Conservation (phyloP, 2,797 vertebrate genomes). For the Diglossa cyanea region DNA sequence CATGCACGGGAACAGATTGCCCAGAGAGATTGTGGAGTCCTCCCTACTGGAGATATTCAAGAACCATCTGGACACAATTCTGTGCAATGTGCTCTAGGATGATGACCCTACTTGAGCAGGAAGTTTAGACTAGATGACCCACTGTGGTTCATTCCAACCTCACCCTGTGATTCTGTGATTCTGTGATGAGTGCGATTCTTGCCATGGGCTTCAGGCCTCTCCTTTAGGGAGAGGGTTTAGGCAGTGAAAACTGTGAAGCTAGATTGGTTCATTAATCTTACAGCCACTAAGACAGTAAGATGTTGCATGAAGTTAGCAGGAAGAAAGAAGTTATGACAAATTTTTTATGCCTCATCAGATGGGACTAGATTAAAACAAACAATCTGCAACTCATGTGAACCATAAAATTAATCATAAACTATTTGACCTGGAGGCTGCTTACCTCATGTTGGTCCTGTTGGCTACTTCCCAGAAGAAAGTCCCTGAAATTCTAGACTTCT, state of each 20-base stretch:
- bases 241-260: background rate
- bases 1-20: background rate
- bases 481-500: constrained; percentile 12
- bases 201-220: background rate
- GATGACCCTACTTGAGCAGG: background rate
- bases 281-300: background rate
- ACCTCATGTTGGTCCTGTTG: background rate
- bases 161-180: background rate
- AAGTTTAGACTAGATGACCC: background rate
- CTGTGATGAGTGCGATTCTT: background rate
- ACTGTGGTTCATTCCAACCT: background rate
- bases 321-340: background rate
- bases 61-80: background rate
- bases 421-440: background rate
- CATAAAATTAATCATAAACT: constrained; percentile 15
- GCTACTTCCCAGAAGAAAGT: background rate
- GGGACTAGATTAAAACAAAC: constrained; percentile 10
- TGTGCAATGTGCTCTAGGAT: background rate
- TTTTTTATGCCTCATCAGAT: constrained; percentile 6
- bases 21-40: background rate
- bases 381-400: background rate
- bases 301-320: background rate
- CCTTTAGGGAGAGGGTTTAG: background rate
- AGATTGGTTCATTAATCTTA: background rate
- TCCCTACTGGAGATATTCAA: background rate